Conservation (phyloP, 2,888 invertebrate genomes). For the Lathronympha strigana region DNA sequence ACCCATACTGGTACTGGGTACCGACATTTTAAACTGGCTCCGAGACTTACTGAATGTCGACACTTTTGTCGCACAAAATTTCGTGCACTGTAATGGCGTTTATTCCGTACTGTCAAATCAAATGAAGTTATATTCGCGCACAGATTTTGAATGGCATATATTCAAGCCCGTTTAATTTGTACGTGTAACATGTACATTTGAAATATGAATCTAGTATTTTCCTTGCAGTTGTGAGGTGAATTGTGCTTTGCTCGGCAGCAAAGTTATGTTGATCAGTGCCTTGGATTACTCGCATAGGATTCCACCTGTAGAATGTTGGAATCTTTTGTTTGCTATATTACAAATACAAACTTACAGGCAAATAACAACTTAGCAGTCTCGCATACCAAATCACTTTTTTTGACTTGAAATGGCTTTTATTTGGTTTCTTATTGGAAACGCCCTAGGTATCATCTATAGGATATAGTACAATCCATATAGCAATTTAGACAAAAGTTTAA, state of each 20-base stretch:
- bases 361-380: background rate
- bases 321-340: background rate
- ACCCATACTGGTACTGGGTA: too few relatives aligned
- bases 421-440: background rate
- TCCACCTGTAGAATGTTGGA: background rate
- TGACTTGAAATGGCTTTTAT: background rate
- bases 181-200: too few relatives aligned
- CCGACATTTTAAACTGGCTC: too few relatives aligned
- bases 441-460: background rate
- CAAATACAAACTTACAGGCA: background rate
- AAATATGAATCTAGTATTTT: background rate
- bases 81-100: too few relatives aligned
- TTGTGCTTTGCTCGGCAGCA: background rate
- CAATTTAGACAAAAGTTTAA: too few relatives aligned
- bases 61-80: too few relatives aligned
- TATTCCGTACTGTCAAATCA: too few relatives aligned
- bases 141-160: background rate
- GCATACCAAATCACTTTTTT: background rate
- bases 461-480: too few relatives aligned
- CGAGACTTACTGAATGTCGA: too few relatives aligned
- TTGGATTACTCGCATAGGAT: background rate
- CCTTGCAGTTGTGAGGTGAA: background rate
- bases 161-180: background rate
- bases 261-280: background rate
- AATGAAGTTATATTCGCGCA: too few relatives aligned